Percentiles rank a stretch among this genome's conserved stretches.
phyloP scores from a whole-genome alignment of 2,888 invertebrate genomes.

The Meghimatium bilineatum region DNA sequence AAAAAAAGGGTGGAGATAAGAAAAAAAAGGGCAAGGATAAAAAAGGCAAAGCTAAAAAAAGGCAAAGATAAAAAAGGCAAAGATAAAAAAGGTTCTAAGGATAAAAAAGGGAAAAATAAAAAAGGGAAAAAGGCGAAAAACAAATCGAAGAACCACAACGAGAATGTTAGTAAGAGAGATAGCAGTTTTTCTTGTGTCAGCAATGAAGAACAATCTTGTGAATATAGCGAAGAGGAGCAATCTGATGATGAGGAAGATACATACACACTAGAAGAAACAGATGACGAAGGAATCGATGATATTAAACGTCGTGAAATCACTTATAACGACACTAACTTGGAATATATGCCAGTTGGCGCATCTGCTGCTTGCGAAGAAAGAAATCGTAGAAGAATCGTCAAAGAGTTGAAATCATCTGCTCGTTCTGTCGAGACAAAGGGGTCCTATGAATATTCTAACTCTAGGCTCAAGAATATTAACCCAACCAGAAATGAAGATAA shows the following conservation, averaged over 20 bases:
- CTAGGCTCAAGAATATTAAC: no score
- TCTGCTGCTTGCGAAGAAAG: slow-evolving; percentile 1
- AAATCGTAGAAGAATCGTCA: neutral
- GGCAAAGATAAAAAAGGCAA: no score
- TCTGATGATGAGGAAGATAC: neutral
- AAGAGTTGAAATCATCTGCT: neutral
- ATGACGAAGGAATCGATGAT: no score
- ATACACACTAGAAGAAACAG: neutral
- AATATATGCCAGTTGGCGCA: neutral
- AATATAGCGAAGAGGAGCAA: neutral
- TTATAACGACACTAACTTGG: neutral
- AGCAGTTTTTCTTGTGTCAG: neutral
- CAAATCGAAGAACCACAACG: neutral
- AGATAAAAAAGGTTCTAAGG: no score
- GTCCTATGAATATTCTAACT: neutral
- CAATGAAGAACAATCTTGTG: neutral
- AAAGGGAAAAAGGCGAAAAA: neutral
- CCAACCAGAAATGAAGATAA: no score
- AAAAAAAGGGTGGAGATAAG: neutral
- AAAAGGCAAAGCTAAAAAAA: neutral
- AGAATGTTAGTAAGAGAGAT: neutral
- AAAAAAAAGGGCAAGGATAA: neutral
- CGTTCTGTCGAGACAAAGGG: neutral
- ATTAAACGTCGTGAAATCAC: neutral
- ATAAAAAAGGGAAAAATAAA: neutral